Evolutionary conservation across 2,888 invertebrate species (phyloP), one percentile per base, ranked within the genome.

Genomic region (Drosophila borborema): DNA sequence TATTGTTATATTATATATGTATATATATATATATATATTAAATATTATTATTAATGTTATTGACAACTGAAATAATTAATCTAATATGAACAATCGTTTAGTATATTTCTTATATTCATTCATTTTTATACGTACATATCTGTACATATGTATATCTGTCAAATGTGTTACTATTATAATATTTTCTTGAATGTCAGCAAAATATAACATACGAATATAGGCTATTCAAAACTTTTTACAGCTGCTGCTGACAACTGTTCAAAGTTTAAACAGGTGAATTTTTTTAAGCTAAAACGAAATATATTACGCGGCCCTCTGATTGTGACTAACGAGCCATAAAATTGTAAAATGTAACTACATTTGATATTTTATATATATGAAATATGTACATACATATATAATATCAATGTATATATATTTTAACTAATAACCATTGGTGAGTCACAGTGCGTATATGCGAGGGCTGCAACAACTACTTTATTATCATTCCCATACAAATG

Each of bases 241-340:
- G 49, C 53, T 55, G 56, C 10, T 34, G 55, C 23, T 56, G 55
- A 9, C 78, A 80, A 49, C 72, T 82, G 87, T 64, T 69, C 18
- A 60, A 84, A 64, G 67, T 70, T 84, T 79, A 49, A 69, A 72
- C 82, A 82, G 79, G 63, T 82, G 86, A 48, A 62, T 82, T 76
- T 75, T 58, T 18, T 68, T 72, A 62, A 70, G 55, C 63, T 56
- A 54, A 48, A 72, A 68, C 36, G 41, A 58, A 71, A 40, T 45
- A 2, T 45, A 23, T 23, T 14, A 48, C 6, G 40, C 36, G 28
- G 2, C 43, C 43, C 43, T 43, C 40, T 46, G 34, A 51, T 45
- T 36, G 45, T 8, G 31, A 28, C 59, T 20, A 40, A n/a, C 16
- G 4, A 18, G 8, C 46, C 45, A 16, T n/a, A 38, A 14, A 36